A percentile compares a stretch with the other conserved stretches of the same genome.
These are phyloP conservation scores for Drosophila fungiperda DNA, from an alignment of 2,888 invertebrate genomes.

Conservation along the genomic window DNA sequence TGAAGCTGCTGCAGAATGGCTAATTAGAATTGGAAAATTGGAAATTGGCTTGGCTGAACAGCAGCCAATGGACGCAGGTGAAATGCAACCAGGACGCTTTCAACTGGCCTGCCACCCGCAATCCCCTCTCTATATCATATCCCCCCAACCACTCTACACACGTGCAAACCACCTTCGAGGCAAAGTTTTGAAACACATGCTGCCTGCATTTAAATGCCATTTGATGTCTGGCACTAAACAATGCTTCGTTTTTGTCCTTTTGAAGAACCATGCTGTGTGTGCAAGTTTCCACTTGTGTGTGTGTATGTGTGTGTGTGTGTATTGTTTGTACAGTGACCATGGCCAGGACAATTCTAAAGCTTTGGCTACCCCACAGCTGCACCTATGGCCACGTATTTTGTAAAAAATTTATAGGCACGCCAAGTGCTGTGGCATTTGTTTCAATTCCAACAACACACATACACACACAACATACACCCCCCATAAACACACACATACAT, in stretches of 20 bases:
- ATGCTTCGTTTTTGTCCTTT: conserved; percentile 68
- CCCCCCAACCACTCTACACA: no score
- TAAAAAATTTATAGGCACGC: conserved; percentile 78
- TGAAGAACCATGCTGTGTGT: conserved; percentile 38
- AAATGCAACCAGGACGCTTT: conserved; percentile 3
- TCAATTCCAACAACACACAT: conserved; percentile 61
- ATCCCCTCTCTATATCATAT: no score
- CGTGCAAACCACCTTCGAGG: background rate
- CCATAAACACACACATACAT: conserved; percentile 12
- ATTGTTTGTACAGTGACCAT: conserved; percentile 36
- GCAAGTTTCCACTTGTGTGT: background rate
- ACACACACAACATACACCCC: conserved; percentile 24
- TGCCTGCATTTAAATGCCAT: conserved; percentile 74
- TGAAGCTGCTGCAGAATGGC: conserved; percentile 1
- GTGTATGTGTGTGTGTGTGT: conserved; percentile 13
- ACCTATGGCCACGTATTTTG: conserved; percentile 73
- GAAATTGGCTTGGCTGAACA: conserved; percentile 1
- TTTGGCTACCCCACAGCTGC: conserved; percentile 47
- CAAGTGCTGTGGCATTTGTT: conserved; percentile 73
- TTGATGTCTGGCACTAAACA: conserved; percentile 67
- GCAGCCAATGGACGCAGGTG: conserved; percentile 17
- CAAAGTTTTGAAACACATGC: conserved; percentile 40
- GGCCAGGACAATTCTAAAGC: conserved; percentile 32
- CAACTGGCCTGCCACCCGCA: background rate
- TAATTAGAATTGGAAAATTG: conserved; percentile 2